These are phyloP conservation scores for Ophthalmolycus amberensis DNA, from an alignment of 2,113 vertebrate species.

Conservation along the genomic window DNA sequence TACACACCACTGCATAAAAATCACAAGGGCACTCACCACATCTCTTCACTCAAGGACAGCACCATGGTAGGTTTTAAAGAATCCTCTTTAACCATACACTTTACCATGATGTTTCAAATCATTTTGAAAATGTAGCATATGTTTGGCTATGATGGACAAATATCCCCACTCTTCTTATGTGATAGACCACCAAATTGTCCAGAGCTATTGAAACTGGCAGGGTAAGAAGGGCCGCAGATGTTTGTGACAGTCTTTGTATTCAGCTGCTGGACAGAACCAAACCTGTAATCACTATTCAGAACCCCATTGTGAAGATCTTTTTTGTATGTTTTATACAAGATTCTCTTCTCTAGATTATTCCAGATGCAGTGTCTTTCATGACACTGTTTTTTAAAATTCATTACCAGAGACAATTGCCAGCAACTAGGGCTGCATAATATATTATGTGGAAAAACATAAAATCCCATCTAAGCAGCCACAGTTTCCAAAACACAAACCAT, in stretches of 20 bases:
- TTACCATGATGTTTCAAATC: background rate
- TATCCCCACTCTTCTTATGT: background rate
- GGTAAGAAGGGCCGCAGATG: constrained; percentile 50
- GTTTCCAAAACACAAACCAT: background rate
- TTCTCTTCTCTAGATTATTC: background rate
- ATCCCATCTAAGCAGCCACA: background rate
- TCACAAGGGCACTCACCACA: constrained; percentile 91
- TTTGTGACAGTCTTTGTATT: constrained; percentile 61
- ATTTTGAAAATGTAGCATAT: background rate
- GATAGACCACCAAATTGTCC: constrained; percentile 12
- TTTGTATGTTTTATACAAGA: background rate
- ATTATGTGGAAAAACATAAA: background rate
- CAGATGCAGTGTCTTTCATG: background rate
- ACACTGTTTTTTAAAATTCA: background rate
- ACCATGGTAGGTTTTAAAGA: constrained; percentile 85
- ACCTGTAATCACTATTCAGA: constrained; percentile 2
- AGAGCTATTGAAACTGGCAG: constrained; percentile 38
- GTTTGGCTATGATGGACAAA: background rate
- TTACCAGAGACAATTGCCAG: background rate
- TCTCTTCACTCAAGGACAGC: constrained; percentile 91
- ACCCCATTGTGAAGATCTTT: background rate
- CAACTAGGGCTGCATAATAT: background rate
- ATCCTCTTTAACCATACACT: background rate
- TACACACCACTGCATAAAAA: constrained; percentile 92
- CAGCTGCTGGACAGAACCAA: constrained; percentile 30